Evolutionary conservation across 2,888 invertebrate species (phyloP), one percentile per base, ranked within the genome.

Genomic region (Limnephilus marmoratus): DNA sequence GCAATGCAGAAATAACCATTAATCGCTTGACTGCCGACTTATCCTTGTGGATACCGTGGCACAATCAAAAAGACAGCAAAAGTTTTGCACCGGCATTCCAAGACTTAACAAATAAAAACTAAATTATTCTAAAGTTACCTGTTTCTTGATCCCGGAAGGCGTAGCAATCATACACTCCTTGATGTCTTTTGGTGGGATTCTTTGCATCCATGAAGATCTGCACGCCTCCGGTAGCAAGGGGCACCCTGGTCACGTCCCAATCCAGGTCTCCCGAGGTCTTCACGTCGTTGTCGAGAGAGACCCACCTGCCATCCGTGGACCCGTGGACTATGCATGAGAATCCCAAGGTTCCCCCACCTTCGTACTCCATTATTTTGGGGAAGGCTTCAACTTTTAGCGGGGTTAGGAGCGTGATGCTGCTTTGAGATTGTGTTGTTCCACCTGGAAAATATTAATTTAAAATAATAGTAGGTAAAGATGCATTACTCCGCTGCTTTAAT

Each of bases 391-490:
- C 95, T 81, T 94, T 94, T 2, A 96, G 95, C n/a, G 94, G 94
- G 0, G 94, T 82, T 93, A 94, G 94, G 31, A 95, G 93, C 0
- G 94, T 94, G 90, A 96, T 94, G 53, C 94, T 93, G 2, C 94
- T 94, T 0, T 95, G 94, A 90, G 95, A 94, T 13, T 94, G 94
- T 29, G 94, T 92, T 94, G 94, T 94, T 0, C 96, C 96, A 29
- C 95, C 96, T 96, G 94, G 11, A 49, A 49, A 49, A 15, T 49
- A 49, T 45, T 41, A 0, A 9, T 41, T 7, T 11, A 94, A 94
- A 80, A 87, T 2, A 81, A 90, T 15, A 82, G 1, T n/a, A 68
- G 24, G 24, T 18, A 7, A 68, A 24, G 5, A 18, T 11, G 29
- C 31, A 37, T 9, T 18, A 12, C 0, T 29, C 29, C 15, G 31